phyloP scores from a whole-genome alignment of 1,140 invertebrate species.

The Drosophila oshimai region DNA sequence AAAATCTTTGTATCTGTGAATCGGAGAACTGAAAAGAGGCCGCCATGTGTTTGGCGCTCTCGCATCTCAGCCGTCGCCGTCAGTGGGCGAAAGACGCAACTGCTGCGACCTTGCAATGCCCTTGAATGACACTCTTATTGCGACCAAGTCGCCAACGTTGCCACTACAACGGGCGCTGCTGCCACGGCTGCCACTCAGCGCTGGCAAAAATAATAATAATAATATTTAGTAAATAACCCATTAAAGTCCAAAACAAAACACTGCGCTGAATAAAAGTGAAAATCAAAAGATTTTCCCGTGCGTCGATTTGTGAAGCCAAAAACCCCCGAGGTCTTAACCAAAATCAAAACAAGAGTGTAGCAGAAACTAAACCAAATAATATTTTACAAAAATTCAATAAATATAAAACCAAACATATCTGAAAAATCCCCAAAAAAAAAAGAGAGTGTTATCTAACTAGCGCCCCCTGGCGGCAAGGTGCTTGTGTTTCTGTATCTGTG shows the following conservation, averaged over 20 bases:
- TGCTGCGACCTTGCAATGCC: conserved; percentile 82
- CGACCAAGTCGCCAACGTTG: conserved; percentile 71
- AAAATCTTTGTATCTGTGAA: conserved; percentile 67
- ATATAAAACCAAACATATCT: conserved; percentile 17
- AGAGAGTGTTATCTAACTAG: conserved; percentile 63
- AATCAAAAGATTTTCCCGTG: conserved; percentile 5
- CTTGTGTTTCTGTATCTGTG: not conserved
- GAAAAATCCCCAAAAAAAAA: not conserved
- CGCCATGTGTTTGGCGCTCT: conserved; percentile 47
- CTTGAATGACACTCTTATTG: conserved; percentile 82
- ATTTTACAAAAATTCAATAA: not conserved
- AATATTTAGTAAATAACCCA: not conserved
- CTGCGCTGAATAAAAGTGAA: not conserved
- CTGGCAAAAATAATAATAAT: conserved; percentile 47
- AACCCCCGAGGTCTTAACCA: conserved; percentile 24
- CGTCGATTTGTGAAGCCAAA: conserved; percentile 27
- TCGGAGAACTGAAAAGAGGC: conserved; percentile 52
- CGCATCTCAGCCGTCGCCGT: conserved; percentile 45
- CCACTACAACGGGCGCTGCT: conserved; percentile 70
- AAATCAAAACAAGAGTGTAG: conserved; percentile 18
- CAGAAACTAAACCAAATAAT: not conserved
- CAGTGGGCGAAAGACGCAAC: conserved; percentile 73
- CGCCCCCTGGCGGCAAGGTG: conserved; percentile 38
- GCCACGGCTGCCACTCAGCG: conserved; percentile 69
- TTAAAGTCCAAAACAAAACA: not conserved